These are phyloP conservation scores for Thecocarcelia acutangulata DNA, from an alignment of 2,888 invertebrate species.

Conservation along the genomic window DNA sequence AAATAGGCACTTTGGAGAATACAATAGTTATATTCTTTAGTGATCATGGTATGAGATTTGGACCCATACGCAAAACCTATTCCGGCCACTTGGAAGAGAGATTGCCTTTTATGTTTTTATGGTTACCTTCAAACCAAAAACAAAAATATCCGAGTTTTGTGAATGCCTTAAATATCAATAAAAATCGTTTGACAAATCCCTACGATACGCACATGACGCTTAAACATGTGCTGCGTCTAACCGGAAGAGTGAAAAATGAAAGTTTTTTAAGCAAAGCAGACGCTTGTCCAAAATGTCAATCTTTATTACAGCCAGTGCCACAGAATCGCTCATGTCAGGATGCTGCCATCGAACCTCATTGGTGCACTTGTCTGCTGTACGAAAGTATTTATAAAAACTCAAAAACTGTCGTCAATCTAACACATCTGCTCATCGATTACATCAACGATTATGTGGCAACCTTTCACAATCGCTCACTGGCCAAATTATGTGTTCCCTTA, in stretches of 20 bases:
- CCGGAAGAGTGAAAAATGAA: constrained; percentile 79
- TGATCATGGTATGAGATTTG: constrained; percentile 90
- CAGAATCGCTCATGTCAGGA: constrained; percentile 86
- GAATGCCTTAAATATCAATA: constrained; percentile 84
- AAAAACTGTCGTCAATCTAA: constrained; percentile 83
- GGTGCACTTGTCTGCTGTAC: constrained; percentile 89
- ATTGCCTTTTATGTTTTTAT: constrained; percentile 87
- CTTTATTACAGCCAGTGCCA: constrained; percentile 84
- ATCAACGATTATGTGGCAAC: constrained; percentile 77
- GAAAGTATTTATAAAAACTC: constrained; percentile 80
- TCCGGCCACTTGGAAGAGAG: constrained; percentile 91
- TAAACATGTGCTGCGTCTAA: constrained; percentile 84
- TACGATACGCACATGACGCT: constrained; percentile 89
- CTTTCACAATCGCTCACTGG: constrained; percentile 76
- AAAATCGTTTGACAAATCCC: constrained; percentile 87
- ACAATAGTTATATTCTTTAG: constrained; percentile 88
- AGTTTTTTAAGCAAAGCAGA: constrained; percentile 78
- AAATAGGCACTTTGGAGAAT: constrained; percentile 84
- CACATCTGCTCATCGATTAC: constrained; percentile 78
- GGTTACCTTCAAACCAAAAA: constrained; percentile 85
- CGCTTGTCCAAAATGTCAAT: constrained; percentile 86
- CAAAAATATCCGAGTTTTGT: constrained; percentile 83
- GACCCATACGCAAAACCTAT: constrained; percentile 85
- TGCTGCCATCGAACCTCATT: constrained; percentile 86
- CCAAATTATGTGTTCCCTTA: constrained; percentile 83